Conservation (phyloP, 2,113 vertebrate genomes). For the Ailuropoda melanoleuca region DNA sequence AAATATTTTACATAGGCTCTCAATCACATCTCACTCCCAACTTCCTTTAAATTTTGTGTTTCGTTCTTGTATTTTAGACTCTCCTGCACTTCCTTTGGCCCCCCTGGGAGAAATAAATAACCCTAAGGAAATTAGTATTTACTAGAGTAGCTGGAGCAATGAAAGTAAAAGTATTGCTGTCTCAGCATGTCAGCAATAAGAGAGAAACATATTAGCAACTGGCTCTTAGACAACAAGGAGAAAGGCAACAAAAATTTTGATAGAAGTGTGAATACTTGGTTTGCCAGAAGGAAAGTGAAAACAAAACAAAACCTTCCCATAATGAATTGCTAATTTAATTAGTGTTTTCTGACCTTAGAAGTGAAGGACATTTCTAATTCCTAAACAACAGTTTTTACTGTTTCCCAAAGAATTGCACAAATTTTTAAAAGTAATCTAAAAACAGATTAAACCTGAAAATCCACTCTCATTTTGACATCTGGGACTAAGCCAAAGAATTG, state of each 20-base stretch:
- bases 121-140: neutral
- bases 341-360: neutral
- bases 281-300: neutral
- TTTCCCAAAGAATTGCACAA: neutral
- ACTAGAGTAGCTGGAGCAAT: neutral
- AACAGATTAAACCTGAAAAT: constrained; percentile 4
- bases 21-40: neutral
- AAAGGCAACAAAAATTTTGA: neutral
- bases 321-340: neutral
- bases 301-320: neutral
- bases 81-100: neutral
- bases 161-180: neutral
- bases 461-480: constrained; percentile 13
- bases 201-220: neutral
- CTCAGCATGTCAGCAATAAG: neutral
- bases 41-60: neutral
- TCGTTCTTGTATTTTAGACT: neutral
- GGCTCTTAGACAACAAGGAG: neutral
- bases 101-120: neutral
- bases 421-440: constrained; percentile 21
- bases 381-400: constrained; percentile 29
- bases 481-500: neutral
- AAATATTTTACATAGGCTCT: neutral
- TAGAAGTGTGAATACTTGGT: neutral
- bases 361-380: neutral